phyloP scores from a whole-genome alignment of 2,888 invertebrate species.

The Apocheima hispidaria region DNA sequence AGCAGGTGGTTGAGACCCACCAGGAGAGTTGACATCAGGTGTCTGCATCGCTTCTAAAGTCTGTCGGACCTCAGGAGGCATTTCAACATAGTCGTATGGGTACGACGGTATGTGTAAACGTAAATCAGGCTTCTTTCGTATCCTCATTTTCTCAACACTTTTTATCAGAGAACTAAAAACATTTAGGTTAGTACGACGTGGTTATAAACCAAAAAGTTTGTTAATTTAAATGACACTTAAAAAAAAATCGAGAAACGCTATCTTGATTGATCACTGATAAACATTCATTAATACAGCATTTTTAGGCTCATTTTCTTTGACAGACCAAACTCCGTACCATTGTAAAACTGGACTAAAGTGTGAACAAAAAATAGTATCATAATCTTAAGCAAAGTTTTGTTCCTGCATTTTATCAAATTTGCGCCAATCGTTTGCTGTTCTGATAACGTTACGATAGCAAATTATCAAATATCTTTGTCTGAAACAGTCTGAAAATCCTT shows the following conservation, averaged over 20 bases:
- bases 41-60: slow-evolving; percentile 55
- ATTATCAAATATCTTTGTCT: slow-evolving; percentile 38
- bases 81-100: slow-evolving; percentile 75
- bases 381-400: slow-evolving; percentile 60
- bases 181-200: neutral
- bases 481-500: slow-evolving; percentile 4
- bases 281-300: slow-evolving; percentile 6
- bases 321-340: neutral
- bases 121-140: slow-evolving; percentile 75
- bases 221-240: neutral
- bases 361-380: slow-evolving; percentile 49
- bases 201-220: neutral
- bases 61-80: slow-evolving; percentile 66
- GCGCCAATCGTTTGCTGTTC: slow-evolving; percentile 57
- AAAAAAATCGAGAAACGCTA: slow-evolving; percentile 8
- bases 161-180: neutral
- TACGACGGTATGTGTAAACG: slow-evolving; percentile 69
- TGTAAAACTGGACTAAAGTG: neutral
- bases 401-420: slow-evolving; percentile 62
- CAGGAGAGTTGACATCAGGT: slow-evolving; percentile 13
- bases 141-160: slow-evolving; percentile 58
- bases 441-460: slow-evolving; percentile 56
- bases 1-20: neutral
- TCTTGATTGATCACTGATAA: slow-evolving; percentile 36
- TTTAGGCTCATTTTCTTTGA: neutral